These are phyloP conservation scores for Phalacrocorax brasilianus DNA, from an alignment of 2,113 vertebrate species.

Conservation along the genomic window DNA sequence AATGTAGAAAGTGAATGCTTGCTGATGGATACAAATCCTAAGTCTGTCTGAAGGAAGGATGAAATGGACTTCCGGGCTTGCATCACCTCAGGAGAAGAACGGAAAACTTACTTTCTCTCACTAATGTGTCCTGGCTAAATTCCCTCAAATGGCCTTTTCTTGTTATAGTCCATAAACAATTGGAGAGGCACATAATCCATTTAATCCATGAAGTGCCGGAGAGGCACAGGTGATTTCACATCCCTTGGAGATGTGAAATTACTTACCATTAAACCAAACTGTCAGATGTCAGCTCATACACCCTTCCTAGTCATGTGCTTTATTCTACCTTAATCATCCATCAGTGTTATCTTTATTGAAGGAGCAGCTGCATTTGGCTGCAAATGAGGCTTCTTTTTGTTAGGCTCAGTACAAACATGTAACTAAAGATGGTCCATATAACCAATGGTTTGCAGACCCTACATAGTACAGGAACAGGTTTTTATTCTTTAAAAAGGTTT, in stretches of 20 bases:
- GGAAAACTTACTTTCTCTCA: neutral
- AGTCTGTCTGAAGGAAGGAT: neutral
- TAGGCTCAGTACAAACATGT: neutral
- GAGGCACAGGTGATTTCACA: neutral
- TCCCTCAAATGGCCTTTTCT: neutral
- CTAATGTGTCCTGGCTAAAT: neutral
- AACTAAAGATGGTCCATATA: neutral
- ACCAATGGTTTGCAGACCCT: neutral
- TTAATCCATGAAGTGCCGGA: neutral
- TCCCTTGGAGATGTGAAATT: neutral
- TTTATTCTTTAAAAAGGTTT: neutral
- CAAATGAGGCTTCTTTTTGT: neutral
- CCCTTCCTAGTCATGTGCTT: neutral
- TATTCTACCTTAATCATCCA: neutral
- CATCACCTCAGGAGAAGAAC: slow-evolving; percentile 38
- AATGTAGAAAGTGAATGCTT: slow-evolving; percentile 31
- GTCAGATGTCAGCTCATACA: neutral
- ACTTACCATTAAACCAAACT: neutral
- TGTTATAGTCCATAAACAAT: neutral
- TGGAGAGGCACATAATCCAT: neutral
- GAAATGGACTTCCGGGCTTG: neutral
- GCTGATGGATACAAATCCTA: slow-evolving; percentile 6
- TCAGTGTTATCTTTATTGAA: neutral
- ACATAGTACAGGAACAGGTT: neutral
- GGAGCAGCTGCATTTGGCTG: neutral